Evolutionary conservation across 2,888 invertebrate genomes (phyloP), one percentile per base, ranked within the genome.

Genomic region (Drosophila stalkeri): DNA sequence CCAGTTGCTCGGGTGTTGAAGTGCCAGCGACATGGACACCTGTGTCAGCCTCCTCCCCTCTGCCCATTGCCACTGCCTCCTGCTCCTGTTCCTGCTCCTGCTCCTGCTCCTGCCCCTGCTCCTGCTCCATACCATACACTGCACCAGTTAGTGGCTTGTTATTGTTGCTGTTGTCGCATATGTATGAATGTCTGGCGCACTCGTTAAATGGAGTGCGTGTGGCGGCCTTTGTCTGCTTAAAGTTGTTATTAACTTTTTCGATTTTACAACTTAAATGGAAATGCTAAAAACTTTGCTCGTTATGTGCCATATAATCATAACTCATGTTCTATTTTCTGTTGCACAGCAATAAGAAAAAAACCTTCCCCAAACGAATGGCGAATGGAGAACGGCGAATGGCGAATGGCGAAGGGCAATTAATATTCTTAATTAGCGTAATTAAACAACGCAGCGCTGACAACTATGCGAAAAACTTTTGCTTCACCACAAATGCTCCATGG

Each of bases 341-440:
- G 56, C 66, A 78, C 67, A 61, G 72, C 60, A 51, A 33, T 33
- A 9, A 27, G 7, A 49, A 31, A 64, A 59, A 41, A 54, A 37
- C 55, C 43, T 59, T 47, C 67, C 72, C 69, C 70, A 64, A 70
- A 63, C 72, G 72, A 52, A 20, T 6, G 6, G 37, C 6, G 37
- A 37, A 37, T 5, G 12, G 12, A 12, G n/a, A 33, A 51, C 2
- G 52, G 33, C 3, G n/a, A 52, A 37, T 5, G 37, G 54, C 23
- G 23, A 54, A 54, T 23, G 27, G 72, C 75, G 74, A 80, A 77
- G 63, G 80, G 88, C 92, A 89, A 92, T 92, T 92, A 92, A 92
- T 92, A 91, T 92, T 92, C 90, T 91, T 92, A 92, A 92, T 92
- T 92, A 91, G 91, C 89, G 91, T 91, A 92, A 92, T 92, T 92